phyloP scores from a whole-genome alignment of 2,888 invertebrate genomes.

The Cactoblastis cactorum region DNA sequence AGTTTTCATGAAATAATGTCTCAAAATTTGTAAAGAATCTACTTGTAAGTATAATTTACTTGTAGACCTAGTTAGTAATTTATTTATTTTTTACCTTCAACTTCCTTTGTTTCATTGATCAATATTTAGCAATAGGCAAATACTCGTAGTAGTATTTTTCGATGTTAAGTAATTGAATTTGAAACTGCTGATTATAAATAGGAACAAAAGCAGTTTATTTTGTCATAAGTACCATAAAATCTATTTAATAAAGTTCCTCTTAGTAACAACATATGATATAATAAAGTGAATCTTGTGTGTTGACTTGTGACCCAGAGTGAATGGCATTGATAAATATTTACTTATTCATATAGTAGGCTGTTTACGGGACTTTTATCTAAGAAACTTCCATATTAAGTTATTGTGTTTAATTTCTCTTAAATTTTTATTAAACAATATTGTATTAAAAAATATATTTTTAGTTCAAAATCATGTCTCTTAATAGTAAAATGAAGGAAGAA shows the following conservation, averaged over 20 bases:
- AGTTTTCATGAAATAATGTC: no score
- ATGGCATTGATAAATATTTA: conserved; percentile 34
- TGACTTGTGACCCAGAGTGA: conserved; percentile 40
- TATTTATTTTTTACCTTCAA: neutral
- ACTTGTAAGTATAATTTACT: neutral
- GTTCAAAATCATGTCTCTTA: conserved; percentile 13
- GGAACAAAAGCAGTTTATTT: neutral
- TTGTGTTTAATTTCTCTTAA: neutral
- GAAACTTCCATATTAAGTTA: conserved; percentile 20
- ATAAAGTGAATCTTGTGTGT: conserved; percentile 24
- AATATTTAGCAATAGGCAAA: neutral
- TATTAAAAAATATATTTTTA: neutral
- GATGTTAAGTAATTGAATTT: neutral
- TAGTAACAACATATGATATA: conserved; percentile 32
- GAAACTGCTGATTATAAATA: neutral
- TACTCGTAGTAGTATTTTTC: neutral
- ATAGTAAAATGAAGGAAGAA: conserved; percentile 58
- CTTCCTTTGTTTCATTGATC: neutral
- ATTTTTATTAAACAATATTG: neutral
- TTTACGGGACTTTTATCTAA: conserved; percentile 26
- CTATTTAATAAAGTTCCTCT: conserved; percentile 10
- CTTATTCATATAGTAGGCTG: conserved; percentile 37
- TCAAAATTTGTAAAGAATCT: no score
- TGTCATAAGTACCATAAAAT: neutral
- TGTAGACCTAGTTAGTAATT: neutral